phyloP scores from a whole-genome alignment of 2,888 invertebrate genomes.

The Napeogenes inachia region DNA sequence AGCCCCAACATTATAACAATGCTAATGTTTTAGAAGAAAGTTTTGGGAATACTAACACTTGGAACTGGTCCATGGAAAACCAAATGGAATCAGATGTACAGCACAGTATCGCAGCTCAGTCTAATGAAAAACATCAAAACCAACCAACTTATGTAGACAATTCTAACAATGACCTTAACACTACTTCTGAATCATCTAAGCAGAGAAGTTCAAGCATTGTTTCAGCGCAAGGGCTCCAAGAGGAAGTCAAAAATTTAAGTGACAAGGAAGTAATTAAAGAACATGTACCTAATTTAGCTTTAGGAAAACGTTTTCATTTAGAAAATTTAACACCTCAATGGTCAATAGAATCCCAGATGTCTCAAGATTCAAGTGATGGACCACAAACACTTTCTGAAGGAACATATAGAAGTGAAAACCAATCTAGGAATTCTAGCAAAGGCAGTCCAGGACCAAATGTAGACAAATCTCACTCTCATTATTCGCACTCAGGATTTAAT shows the following conservation, averaged over 20 bases:
- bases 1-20: conserved; percentile 48
- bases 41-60: conserved; percentile 75
- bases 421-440: conserved; percentile 74
- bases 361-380: conserved; percentile 81
- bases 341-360: conserved; percentile 82
- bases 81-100: conserved; percentile 46
- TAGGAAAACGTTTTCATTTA: conserved; percentile 63
- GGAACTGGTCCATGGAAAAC: conserved; percentile 80
- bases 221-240: conserved; percentile 36
- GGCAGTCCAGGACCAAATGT: conserved; percentile 64
- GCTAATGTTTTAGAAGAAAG: conserved; percentile 77
- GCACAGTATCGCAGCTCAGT: conserved; percentile 13
- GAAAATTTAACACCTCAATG: conserved; percentile 77
- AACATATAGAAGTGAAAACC: conserved; percentile 77
- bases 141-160: conserved; percentile 35
- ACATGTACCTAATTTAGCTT: conserved; percentile 63
- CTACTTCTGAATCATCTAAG: conserved; percentile 33
- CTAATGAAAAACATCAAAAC: conserved; percentile 37
- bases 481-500: conserved; percentile 49
- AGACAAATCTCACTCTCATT: conserved; percentile 65
- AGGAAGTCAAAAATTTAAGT: conserved; percentile 57
- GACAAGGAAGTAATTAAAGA: conserved; percentile 64
- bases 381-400: conserved; percentile 79
- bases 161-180: conserved; percentile 38
- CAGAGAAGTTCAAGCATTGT: conserved; percentile 38